phyloP scores from a whole-genome alignment of 2,888 invertebrate species.

The Drosophila fulvimacula region DNA sequence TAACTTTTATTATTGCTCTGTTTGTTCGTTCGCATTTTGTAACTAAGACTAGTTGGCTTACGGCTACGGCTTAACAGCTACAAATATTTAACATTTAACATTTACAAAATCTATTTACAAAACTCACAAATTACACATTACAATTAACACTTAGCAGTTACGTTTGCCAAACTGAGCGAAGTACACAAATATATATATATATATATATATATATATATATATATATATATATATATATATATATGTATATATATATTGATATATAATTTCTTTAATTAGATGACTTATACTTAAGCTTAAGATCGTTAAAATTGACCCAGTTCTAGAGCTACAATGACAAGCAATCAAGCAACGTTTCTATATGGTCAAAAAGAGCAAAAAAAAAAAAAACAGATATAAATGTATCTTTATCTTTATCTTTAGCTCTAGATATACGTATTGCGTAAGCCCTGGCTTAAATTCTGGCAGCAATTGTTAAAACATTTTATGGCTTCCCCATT shows the following conservation, averaged over 20 bases:
- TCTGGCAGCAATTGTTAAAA: conserved; percentile 36
- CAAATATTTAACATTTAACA: conserved; percentile 73
- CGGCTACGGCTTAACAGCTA: conserved; percentile 56
- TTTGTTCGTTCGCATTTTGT: conserved; percentile 72
- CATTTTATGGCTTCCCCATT: conserved; percentile 65
- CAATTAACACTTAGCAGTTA: conserved; percentile 68
- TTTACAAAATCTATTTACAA: conserved; percentile 70
- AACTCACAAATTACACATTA: conserved; percentile 65
- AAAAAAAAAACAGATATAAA: conserved; percentile 3
- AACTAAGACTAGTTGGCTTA: conserved; percentile 75
- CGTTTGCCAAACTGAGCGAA: too few relatives aligned
- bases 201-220: neutral
- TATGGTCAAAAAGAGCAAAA: conserved; percentile 18
- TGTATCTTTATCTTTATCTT: neutral
- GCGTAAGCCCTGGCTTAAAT: conserved; percentile 12
- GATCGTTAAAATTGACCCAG: conserved; percentile 78
- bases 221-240: neutral
- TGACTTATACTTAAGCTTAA: conserved; percentile 71
- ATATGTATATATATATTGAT: conserved; percentile 16
- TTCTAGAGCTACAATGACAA: conserved; percentile 44
- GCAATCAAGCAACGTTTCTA: conserved; percentile 55
- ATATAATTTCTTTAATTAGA: conserved; percentile 70
- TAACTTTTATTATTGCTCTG: conserved; percentile 60
- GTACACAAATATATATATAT: neutral
- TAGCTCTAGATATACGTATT: conserved; percentile 5